Conservation (phyloP, 2,113 vertebrate species). For the Coptodon bakossiorum region DNA sequence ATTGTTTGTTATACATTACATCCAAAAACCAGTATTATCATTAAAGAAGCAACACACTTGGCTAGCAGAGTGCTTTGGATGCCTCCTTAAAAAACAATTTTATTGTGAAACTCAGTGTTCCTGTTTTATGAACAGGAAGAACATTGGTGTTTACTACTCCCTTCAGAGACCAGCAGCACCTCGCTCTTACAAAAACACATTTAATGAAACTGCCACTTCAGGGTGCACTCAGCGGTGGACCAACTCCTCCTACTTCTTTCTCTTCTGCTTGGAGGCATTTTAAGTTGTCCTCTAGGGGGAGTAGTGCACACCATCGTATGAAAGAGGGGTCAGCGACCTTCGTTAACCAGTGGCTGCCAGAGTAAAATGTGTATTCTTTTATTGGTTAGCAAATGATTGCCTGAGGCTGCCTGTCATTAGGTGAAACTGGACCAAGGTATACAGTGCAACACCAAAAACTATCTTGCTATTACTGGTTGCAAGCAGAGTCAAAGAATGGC, state of each 20-base stretch:
- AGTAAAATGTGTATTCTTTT: fast-evolving
- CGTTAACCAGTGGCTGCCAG: fast-evolving
- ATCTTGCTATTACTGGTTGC: neutral
- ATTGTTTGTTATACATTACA: neutral
- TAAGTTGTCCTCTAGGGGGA: neutral
- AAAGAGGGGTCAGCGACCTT: neutral
- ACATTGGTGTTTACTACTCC: neutral
- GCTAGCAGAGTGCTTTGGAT: neutral
- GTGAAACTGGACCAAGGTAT: neutral
- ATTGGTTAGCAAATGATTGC: neutral
- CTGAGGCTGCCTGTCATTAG: neutral
- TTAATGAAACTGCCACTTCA: neutral
- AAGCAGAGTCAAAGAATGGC: neutral
- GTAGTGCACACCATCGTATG: neutral
- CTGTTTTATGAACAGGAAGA: neutral
- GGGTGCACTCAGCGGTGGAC: fast-evolving
- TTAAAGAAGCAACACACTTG: neutral
- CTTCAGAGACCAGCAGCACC: neutral
- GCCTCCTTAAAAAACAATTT: neutral
- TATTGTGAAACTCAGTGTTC: neutral
- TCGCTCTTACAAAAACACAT: neutral
- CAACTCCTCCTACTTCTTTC: neutral
- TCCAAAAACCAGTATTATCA: neutral
- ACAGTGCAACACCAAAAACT: neutral
- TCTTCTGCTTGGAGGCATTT: neutral